A percentile compares a stretch with the other conserved stretches of the same genome.
phyloP scores from a whole-genome alignment of 2,888 invertebrate species.

The Drosophila mulleri region DNA sequence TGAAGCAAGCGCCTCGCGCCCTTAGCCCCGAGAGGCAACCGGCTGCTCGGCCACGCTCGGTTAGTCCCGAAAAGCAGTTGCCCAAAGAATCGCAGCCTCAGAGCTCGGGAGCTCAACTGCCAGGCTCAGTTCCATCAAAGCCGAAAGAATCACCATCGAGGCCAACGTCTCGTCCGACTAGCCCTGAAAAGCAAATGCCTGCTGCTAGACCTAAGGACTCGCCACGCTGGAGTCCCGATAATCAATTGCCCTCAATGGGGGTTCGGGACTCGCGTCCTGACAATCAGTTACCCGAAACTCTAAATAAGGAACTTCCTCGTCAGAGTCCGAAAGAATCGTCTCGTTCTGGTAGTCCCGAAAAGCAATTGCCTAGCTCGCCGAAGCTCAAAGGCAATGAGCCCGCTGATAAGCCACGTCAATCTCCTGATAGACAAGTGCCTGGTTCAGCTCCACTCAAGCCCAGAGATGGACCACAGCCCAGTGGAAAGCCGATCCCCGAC shows the following conservation, averaged over 20 bases:
- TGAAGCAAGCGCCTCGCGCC: constrained; percentile 29
- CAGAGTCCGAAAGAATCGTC: constrained; percentile 19
- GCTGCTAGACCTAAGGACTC: constrained; percentile 6
- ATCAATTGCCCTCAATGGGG: constrained; percentile 10
- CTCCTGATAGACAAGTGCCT: constrained; percentile 37
- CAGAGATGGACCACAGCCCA: not conserved
- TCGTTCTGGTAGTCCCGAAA: constrained; percentile 24
- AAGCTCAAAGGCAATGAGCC: constrained; percentile 7
- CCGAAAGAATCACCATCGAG: constrained; percentile 13
- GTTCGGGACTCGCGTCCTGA: constrained; percentile 21
- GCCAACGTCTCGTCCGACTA: constrained; percentile 17
- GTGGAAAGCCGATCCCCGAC: not conserved
- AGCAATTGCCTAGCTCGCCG: constrained; percentile 10
- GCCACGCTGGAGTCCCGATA: constrained; percentile 44
- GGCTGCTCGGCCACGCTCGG: constrained; percentile 25
- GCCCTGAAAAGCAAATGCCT: constrained; percentile 33
- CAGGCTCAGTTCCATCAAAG: not conserved
- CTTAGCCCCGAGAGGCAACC: constrained; percentile 27
- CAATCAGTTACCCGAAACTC: constrained; percentile 2
- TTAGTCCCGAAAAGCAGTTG: constrained; percentile 32
- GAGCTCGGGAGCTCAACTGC: constrained; percentile 1
- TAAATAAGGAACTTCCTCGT: constrained; percentile 5
- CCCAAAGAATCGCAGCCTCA: constrained; percentile 8
- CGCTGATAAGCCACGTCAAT: constrained; percentile 24
- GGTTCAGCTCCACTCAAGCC: not conserved